Evolutionary conservation across 2,888 invertebrate genomes (phyloP), one percentile per base, ranked within the genome.

Genomic region (Lithodes maja): DNA sequence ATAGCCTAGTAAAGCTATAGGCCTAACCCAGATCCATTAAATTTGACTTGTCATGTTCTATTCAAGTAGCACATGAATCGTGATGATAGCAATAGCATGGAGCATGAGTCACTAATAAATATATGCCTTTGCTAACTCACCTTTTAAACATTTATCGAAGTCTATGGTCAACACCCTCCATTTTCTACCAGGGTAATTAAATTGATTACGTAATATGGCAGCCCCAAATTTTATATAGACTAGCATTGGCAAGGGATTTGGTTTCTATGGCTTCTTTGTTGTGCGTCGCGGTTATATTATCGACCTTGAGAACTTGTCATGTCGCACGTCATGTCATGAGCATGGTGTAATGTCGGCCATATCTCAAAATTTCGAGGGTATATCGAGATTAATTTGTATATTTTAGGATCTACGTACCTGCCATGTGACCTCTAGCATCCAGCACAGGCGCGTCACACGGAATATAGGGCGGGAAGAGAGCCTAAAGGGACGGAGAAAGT

Each of bases 301-400:
- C 68, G 81, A 82, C 81, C 81, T 82, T 82, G 81, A 82, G 68
- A 50, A 15, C 3, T 49, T 82, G 61, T 82, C 50, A 79, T 79
- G 61, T 68, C 12, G 17, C n/a, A 2, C 12, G 52, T 77, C 33
- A 77, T 77, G 81, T 61, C 61, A 80, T 49, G 61, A 68, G 17
- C 17, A 15, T 68, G 68, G 49, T 68, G 61, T 61, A 68, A 82
- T 82, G 50, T 68, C 74, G 5, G 5, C 74, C 74, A 74, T 17
- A 78, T 50, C 49, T 52, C 52, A 15, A 7, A 33, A 9, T 12
- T 33, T 50, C 78, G 49, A 33, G 49, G 3, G 49, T 50, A 3
- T 49, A 9, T 50, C 49, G 5, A 15, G 7, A 49, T 17, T 1
- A 17, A 68, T 9, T 68, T 49, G 7, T 5, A 15, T 9, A 15